Evolutionary conservation across 2,113 vertebrate species (phyloP), one percentile per base, ranked within the genome.

Genomic region (Prolemur simus): DNA sequence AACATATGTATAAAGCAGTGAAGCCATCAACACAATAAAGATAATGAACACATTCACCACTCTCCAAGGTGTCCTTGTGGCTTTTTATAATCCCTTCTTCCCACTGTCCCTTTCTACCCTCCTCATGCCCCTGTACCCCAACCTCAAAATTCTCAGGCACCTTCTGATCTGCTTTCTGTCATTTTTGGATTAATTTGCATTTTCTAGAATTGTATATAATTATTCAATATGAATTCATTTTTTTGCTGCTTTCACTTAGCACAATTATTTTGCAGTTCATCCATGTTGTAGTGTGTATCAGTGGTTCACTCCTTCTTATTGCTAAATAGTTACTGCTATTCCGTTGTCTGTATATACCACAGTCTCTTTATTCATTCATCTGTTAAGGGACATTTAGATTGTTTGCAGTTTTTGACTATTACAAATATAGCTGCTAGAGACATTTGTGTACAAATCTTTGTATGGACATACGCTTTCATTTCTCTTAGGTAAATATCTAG

Each of bases 141-240:
- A 1, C 9, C 9, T 12, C 23, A 27, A 68, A 21, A 34, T 32
- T 32, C 25, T 64, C 56, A 81, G 25, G 76, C 20, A 63, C 76
- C 32, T 78, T 74, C 49, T 42, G 13, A 60, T 73, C 0, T 42
- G 32, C 9, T 20, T 14, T 71, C 39, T 85, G 42, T 92, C 49
- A 95, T 94, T 95, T 95, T 91, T 80, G 68, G 25, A 52, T 87
- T 56, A 85, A 2, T 64, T 78, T 93, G 18, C 11, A 76, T 86
- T 91, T 92, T 83, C 71, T 78, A 58, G 42, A 93, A 80, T 82
- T 92, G 87, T 95, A 11, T 91, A 13, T 47, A 91, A 52, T 71
- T 56, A 77, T 82, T 80, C 17, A 25, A 37, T 68, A 54, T 23
- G 2, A 66, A 69, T 73, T 56, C 6, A 11, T 58, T 47, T 52